Conservation (phyloP, 2,888 invertebrate genomes). For the Agrochola lychnidis region DNA sequence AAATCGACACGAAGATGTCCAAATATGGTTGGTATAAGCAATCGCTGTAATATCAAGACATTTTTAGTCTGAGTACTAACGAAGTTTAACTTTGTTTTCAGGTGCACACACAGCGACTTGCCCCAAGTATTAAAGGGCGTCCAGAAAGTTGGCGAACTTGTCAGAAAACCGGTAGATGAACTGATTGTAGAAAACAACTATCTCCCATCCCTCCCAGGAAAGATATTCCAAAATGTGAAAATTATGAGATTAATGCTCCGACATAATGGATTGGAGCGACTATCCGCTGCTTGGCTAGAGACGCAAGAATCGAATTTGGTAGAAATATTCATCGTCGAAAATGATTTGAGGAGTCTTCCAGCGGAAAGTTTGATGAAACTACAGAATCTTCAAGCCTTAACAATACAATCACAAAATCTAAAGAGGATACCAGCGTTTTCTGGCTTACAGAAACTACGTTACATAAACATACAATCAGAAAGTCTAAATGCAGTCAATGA, state of each 20-base stretch:
- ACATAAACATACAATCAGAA: conserved; percentile 93
- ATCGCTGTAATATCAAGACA: background rate
- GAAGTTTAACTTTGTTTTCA: conserved; percentile 78
- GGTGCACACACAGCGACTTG: conserved; percentile 98
- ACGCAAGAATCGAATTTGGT: conserved; percentile 94
- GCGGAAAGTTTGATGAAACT: conserved; percentile 94
- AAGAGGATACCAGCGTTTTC: conserved; percentile 94
- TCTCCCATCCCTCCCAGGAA: conserved; percentile 95
- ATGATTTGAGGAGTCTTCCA: conserved; percentile 94
- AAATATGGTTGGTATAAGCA: conserved; percentile 93
- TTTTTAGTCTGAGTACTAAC: background rate
- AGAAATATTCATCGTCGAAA: conserved; percentile 96
- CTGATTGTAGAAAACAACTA: conserved; percentile 96
- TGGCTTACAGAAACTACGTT: conserved; percentile 93
- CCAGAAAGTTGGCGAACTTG: conserved; percentile 92
- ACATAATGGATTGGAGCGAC: conserved; percentile 95
- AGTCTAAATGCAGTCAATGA: conserved; percentile 92
- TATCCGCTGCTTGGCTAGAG: conserved; percentile 95
- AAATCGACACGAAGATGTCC: conserved; percentile 94
- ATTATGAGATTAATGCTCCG: conserved; percentile 95
- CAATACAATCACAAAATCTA: conserved; percentile 94
- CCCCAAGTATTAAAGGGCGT: conserved; percentile 94
- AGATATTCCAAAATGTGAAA: conserved; percentile 94
- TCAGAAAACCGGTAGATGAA: conserved; percentile 95
- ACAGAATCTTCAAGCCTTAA: conserved; percentile 95